phyloP scores from a whole-genome alignment of 2,797 vertebrate species.

The Sebastes nivosus region DNA sequence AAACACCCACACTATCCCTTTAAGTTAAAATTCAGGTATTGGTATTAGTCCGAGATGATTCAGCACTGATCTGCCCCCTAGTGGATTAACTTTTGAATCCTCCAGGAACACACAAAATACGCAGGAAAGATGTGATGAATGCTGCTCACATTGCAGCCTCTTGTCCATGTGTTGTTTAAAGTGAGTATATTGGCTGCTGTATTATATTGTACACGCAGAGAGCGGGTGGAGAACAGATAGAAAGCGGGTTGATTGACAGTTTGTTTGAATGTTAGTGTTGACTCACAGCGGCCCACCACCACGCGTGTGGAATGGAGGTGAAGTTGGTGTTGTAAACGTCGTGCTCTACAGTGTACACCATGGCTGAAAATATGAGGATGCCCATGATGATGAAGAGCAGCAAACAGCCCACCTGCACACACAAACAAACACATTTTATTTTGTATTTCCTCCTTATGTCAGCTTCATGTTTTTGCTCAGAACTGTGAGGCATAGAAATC shows the following conservation, averaged over 20 bases:
- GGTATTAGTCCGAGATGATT: too few relatives aligned
- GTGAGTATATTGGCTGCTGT: too few relatives aligned
- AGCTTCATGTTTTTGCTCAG: neutral
- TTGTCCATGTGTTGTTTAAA: too few relatives aligned
- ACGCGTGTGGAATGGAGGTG: constrained; percentile 93
- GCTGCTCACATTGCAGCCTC: too few relatives aligned
- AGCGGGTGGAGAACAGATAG: too few relatives aligned
- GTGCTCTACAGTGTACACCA: constrained; percentile 93
- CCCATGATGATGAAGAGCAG: constrained; percentile 95
- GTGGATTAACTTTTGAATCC: too few relatives aligned
- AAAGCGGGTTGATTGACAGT: neutral
- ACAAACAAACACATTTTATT: neutral
- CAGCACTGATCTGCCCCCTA: too few relatives aligned
- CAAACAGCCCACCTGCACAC: constrained; percentile 91
- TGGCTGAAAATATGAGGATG: constrained; percentile 93
- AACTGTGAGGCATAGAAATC: neutral
- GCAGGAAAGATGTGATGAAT: too few relatives aligned
- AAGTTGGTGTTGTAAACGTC: constrained; percentile 93
- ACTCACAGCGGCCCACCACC: constrained; percentile 97
- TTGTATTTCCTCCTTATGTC: neutral
- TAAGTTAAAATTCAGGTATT: too few relatives aligned
- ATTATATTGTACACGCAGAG: too few relatives aligned
- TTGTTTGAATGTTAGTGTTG: neutral
- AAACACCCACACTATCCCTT: too few relatives aligned
- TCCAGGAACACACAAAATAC: too few relatives aligned